phyloP scores from a whole-genome alignment of 2,888 invertebrate genomes.

The Nymphalis c-album region DNA sequence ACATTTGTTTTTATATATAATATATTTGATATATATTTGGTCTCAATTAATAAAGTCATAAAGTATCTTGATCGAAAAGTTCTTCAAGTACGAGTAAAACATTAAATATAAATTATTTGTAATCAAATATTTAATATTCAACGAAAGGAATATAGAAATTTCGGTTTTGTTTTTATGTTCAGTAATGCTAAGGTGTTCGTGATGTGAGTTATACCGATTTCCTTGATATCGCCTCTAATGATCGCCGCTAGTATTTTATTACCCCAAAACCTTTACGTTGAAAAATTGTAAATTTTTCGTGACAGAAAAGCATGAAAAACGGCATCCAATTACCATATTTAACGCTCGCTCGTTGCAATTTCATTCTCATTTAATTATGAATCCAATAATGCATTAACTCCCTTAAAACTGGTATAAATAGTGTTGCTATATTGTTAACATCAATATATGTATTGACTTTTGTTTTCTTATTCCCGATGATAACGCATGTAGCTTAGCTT shows the following conservation, averaged over 20 bases:
- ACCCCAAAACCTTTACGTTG: conserved; percentile 40
- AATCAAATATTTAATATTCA: conserved; percentile 1
- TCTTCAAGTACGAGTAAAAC: neutral
- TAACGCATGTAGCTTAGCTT: conserved; percentile 11
- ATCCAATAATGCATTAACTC: conserved; percentile 1
- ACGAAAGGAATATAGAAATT: conserved; percentile 8
- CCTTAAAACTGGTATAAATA: neutral
- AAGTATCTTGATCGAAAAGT: no score
- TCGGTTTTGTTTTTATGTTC: conserved; percentile 9
- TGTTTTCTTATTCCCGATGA: conserved; percentile 2
- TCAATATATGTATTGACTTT: neutral
- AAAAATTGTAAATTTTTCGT: conserved; percentile 35
- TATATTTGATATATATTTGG: no score
- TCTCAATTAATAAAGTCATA: no score
- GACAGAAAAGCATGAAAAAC: conserved; percentile 32
- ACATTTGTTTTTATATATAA: no score
- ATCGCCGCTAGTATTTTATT: conserved; percentile 49
- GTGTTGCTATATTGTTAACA: no score
- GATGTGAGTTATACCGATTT: conserved; percentile 46
- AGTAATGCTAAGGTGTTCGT: conserved; percentile 36
- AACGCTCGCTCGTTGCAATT: conserved; percentile 24
- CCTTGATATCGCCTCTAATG: conserved; percentile 53
- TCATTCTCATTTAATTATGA: conserved; percentile 29
- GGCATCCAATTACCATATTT: conserved; percentile 34
- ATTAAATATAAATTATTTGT: neutral